phyloP scores from a whole-genome alignment of 1,140 invertebrate species.

The Spodoptera frugiperda region DNA sequence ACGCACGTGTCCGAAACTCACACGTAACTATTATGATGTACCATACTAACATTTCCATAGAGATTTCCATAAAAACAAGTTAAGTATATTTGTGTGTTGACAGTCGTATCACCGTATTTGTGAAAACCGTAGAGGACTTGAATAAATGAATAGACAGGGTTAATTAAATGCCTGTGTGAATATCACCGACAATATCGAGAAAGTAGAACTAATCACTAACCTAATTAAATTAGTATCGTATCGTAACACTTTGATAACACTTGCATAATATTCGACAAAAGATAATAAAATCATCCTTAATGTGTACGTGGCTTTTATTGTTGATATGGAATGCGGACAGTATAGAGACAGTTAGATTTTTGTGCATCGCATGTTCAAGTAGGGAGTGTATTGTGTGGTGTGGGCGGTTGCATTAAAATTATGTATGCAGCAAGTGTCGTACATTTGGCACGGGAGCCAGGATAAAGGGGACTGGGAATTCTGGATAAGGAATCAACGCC shows the following conservation, averaged over 20 bases:
- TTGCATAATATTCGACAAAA: constrained; percentile 24
- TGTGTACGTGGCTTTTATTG: neutral
- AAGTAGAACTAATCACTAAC: neutral
- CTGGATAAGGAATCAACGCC: constrained; percentile 68
- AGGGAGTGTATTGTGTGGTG: constrained; percentile 35
- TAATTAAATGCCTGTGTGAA: neutral
- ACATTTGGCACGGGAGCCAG: constrained; percentile 68
- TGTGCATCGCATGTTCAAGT: constrained; percentile 71
- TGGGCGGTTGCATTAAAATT: constrained; percentile 68
- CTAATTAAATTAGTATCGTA: neutral
- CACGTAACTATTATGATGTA: constrained; percentile 34
- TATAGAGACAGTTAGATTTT: constrained; percentile 70
- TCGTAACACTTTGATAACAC: constrained; percentile 15
- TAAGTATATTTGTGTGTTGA: constrained; percentile 3
- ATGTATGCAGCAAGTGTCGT: constrained; percentile 65
- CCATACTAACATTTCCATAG: constrained; percentile 41
- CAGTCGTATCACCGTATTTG: too few species aligned
- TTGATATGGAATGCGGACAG: constrained; percentile 55
- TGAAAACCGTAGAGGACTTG: neutral
- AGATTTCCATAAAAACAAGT: constrained; percentile 4
- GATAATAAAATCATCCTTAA: constrained; percentile 4
- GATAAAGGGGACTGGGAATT: constrained; percentile 28
- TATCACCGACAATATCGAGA: neutral
- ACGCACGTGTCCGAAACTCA: constrained; percentile 41
- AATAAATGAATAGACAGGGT: neutral